phyloP scores from a whole-genome alignment of 2,113 vertebrate species.

The Leptobrachium leishanense region DNA sequence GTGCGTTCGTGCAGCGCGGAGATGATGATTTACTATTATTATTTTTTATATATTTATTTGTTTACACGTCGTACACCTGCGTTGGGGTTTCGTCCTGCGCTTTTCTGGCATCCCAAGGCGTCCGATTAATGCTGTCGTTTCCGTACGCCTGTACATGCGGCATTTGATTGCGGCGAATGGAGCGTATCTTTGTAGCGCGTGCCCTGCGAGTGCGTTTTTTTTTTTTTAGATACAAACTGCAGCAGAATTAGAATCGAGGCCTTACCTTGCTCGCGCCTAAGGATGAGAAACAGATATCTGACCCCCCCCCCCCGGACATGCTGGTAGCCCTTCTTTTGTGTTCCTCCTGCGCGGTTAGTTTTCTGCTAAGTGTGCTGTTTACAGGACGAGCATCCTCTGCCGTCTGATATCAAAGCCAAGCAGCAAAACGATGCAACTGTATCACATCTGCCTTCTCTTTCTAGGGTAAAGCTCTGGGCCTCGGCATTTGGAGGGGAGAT shows the following conservation, averaged over 20 bases:
- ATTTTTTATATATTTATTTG: not conserved
- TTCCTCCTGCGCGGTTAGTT: conserved; percentile 50
- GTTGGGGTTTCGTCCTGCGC: conserved; percentile 21
- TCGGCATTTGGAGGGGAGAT: conserved; percentile 98
- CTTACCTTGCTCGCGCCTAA: conserved; percentile 42
- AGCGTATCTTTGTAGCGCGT: conserved; percentile 20
- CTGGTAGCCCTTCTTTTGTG: conserved; percentile 29
- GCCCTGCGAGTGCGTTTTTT: conserved; percentile 2
- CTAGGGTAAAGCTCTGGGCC: conserved; percentile 97
- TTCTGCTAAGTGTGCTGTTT: conserved; percentile 52
- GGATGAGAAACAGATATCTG: not conserved
- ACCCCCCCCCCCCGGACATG: conserved; percentile 24
- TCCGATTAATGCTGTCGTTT: conserved; percentile 13
- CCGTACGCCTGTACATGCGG: conserved; percentile 5
- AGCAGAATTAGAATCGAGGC: conserved; percentile 39
- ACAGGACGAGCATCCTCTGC: conserved; percentile 49
- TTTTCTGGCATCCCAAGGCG: conserved; percentile 12
- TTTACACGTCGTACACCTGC: conserved; percentile 15
- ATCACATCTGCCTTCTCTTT: conserved; percentile 54
- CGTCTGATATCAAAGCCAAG: conserved; percentile 47
- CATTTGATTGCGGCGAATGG: conserved; percentile 24
- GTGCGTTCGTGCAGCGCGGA: conserved; percentile 10
- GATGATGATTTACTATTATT: not conserved
- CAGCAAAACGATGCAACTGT: conserved; percentile 55
- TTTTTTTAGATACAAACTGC: conserved; percentile 1